These are phyloP conservation scores for Clusia tigrina DNA, from an alignment of 2,888 invertebrate genomes.

Conservation along the genomic window DNA sequence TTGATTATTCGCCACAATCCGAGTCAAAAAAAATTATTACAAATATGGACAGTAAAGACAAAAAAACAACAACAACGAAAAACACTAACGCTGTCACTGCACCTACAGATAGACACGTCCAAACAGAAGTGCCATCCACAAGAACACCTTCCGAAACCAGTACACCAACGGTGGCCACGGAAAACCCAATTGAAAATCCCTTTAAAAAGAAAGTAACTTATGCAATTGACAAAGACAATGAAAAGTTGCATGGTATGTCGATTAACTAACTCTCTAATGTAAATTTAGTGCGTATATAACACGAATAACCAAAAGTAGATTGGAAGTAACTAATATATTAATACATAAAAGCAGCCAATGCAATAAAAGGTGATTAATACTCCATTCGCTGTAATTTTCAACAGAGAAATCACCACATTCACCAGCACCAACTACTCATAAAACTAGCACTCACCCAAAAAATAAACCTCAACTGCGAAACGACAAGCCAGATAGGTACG, in stretches of 20 bases:
- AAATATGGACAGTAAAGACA: slow-evolving; percentile 27
- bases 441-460: slow-evolving; percentile 41
- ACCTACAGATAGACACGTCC: neutral
- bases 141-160: slow-evolving; percentile 3
- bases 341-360: slow-evolving; percentile 5
- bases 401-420: slow-evolving; percentile 43
- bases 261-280: slow-evolving; percentile 28
- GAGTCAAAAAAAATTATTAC: slow-evolving; percentile 11
- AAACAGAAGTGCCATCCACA: neutral
- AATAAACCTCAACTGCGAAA: slow-evolving; percentile 32
- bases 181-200: neutral
- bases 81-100: slow-evolving; percentile 1
- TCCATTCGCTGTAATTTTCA: slow-evolving; percentile 42
- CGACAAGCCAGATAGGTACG: slow-evolving; percentile 29
- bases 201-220: slow-evolving; percentile 18
- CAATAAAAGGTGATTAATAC: slow-evolving; percentile 31
- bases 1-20: slow-evolving; percentile 8
- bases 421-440: slow-evolving; percentile 44
- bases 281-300: slow-evolving; percentile 24
- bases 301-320: slow-evolving; percentile 33
- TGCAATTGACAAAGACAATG: slow-evolving; percentile 17
- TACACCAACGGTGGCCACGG: slow-evolving; percentile 12
- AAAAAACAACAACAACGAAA: slow-evolving; percentile 32
- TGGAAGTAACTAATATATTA: slow-evolving; percentile 42
- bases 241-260: slow-evolving; percentile 32